Evolutionary conservation across 2,113 vertebrate genomes (phyloP).

Genomic region (Grus americana): DNA sequence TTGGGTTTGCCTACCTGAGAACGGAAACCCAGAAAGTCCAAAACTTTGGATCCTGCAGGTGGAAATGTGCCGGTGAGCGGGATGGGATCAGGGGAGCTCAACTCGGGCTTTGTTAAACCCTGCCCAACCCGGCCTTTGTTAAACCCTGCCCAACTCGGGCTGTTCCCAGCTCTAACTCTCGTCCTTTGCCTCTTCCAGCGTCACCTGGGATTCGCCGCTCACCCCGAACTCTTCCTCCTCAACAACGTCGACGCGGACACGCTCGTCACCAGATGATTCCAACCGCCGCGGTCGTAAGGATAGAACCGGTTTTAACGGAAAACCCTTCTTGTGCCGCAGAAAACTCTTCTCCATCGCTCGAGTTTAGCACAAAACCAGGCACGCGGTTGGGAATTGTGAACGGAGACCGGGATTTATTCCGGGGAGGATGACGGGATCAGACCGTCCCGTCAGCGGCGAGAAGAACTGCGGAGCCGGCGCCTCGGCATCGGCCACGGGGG

Average conservation of each 20-base stretch:
- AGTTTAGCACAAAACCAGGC: background rate
- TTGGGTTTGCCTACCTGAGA: rapidly evolving
- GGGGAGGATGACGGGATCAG: too few species aligned
- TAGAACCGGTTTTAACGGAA: background rate
- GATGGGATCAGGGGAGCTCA: background rate
- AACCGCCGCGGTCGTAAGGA: rapidly evolving
- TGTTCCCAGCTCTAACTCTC: background rate
- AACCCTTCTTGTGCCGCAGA: background rate
- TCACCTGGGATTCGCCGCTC: slow-evolving; percentile 72
- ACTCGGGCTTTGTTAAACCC: background rate
- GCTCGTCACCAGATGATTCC: slow-evolving; percentile 44
- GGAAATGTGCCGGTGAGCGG: background rate
- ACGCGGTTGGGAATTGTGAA: background rate
- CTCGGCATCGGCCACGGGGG: background rate
- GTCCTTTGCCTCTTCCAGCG: slow-evolving; percentile 57
- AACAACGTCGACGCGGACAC: slow-evolving; percentile 75
- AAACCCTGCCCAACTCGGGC: background rate
- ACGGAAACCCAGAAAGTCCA: background rate
- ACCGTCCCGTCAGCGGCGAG: rapidly evolving
- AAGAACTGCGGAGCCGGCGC: background rate
- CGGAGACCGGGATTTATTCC: background rate
- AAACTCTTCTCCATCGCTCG: background rate
- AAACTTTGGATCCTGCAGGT: background rate
- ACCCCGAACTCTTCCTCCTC: slow-evolving; percentile 84
- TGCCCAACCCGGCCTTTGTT: background rate